These are phyloP conservation scores for Troglohyphantes excavatus DNA, from an alignment of 2,888 invertebrate genomes.

Conservation along the genomic window DNA sequence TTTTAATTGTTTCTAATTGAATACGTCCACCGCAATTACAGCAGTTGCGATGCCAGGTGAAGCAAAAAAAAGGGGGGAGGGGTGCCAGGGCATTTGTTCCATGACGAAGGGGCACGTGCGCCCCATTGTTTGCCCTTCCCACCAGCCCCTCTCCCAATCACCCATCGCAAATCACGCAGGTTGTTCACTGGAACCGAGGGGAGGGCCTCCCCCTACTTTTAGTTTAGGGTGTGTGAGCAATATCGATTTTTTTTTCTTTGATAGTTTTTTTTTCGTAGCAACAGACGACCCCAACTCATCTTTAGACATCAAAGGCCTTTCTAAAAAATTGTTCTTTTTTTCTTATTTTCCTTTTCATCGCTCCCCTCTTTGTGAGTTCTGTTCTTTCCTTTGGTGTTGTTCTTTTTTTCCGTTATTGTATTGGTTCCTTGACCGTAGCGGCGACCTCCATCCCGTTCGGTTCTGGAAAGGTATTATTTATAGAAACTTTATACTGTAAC, in stretches of 20 bases:
- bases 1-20: slow-evolving; percentile 67
- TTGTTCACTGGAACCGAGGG: too few species aligned
- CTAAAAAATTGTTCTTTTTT: slow-evolving; percentile 68
- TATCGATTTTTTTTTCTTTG: not conserved
- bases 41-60: too few species aligned
- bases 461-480: too few species aligned
- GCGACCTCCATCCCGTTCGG: too few species aligned
- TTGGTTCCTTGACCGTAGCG: too few species aligned
- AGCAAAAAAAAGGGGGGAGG: too few species aligned
- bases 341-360: not conserved
- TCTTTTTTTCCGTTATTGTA: slow-evolving; percentile 2
- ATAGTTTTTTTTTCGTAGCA: too few species aligned
- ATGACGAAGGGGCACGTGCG: slow-evolving; percentile 56
- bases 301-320: slow-evolving; percentile 72
- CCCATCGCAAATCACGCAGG: slow-evolving; percentile 75
- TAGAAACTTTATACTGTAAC: too few species aligned
- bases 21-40: slow-evolving; percentile 36
- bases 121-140: slow-evolving; percentile 70
- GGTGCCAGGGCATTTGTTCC: slow-evolving; percentile 28
- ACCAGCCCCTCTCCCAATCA: slow-evolving; percentile 36
- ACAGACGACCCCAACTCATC: slow-evolving; percentile 4
- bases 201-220: not conserved
- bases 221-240: not conserved
- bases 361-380: not conserved
- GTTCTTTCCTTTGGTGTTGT: too few species aligned